Evolutionary conservation across 2,797 vertebrate genomes (phyloP).

Genomic region (Anguilla marmorata): DNA sequence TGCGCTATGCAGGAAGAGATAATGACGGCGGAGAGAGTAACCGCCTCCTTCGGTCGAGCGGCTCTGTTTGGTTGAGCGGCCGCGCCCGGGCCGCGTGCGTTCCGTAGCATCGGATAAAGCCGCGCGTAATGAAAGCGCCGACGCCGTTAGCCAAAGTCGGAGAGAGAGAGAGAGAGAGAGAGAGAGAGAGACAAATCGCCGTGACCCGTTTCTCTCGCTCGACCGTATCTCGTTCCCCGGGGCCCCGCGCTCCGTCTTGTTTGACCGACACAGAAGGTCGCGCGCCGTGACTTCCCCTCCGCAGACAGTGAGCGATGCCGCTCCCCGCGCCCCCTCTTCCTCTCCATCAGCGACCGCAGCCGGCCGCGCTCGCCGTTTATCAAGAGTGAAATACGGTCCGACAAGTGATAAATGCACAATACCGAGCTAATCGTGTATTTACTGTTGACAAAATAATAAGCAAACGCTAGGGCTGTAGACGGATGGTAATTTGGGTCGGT

Average conservation of each 20-base stretch:
- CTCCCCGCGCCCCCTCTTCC: not conserved
- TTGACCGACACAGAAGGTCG: not conserved
- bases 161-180: too few relatives aligned
- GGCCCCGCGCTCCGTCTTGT: not conserved
- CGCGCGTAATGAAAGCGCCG: not conserved
- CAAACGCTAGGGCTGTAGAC: not conserved
- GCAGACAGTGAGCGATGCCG: constrained; percentile 9
- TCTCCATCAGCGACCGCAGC: not conserved
- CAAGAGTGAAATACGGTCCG: not conserved
- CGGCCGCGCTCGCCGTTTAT: not conserved
- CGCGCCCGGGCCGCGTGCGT: not conserved
- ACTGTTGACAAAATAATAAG: not conserved
- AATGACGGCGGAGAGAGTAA: not conserved
- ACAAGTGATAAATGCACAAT: not conserved
- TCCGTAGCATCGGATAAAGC: not conserved
- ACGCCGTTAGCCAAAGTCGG: not conserved
- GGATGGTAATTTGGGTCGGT: not conserved
- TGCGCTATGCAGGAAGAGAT: not conserved
- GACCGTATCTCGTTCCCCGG: not conserved
- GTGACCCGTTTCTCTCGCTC: not conserved
- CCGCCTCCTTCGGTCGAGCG: not conserved
- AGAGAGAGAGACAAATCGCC: not conserved
- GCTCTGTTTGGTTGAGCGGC: not conserved
- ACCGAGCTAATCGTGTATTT: not conserved
- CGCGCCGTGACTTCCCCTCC: not conserved